These are phyloP conservation scores for Chrysodeixis includens DNA, from an alignment of 2,888 invertebrate species.

Conservation along the genomic window DNA sequence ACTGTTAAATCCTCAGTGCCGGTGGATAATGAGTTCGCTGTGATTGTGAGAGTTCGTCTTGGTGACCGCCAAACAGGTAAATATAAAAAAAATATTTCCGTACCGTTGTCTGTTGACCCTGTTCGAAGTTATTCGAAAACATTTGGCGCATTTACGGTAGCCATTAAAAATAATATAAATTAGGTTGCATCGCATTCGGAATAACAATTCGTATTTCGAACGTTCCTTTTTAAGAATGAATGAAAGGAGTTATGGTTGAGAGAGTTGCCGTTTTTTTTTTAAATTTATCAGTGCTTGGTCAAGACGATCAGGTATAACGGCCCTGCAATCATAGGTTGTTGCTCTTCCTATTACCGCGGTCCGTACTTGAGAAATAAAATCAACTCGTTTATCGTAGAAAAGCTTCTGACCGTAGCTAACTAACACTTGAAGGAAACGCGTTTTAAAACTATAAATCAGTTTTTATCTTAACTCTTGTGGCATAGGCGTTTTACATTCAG, in stretches of 20 bases:
- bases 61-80: constrained; percentile 84
- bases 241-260: constrained; percentile 59
- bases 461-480: constrained; percentile 42
- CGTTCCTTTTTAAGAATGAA: constrained; percentile 48
- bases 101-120: constrained; percentile 69
- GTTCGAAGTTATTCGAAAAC: constrained; percentile 46
- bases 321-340: constrained; percentile 89
- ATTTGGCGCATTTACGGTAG: constrained; percentile 51
- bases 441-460: constrained; percentile 55
- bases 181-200: constrained; percentile 49
- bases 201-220: constrained; percentile 42
- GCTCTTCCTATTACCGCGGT: constrained; percentile 82
- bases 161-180: constrained; percentile 60
- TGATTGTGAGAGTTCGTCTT: constrained; percentile 84
- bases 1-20: constrained; percentile 83
- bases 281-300: constrained; percentile 77
- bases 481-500: constrained; percentile 26
- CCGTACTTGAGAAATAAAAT: constrained; percentile 76
- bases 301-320: constrained; percentile 86
- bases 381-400: constrained; percentile 70
- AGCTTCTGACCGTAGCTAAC: constrained; percentile 60
- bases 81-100: constrained; percentile 75
- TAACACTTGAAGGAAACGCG: constrained; percentile 47
- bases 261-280: constrained; percentile 64
- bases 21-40: constrained; percentile 85